Evolutionary conservation across 1,140 invertebrate genomes (phyloP).

Genomic region (Saxidomus purpurata): DNA sequence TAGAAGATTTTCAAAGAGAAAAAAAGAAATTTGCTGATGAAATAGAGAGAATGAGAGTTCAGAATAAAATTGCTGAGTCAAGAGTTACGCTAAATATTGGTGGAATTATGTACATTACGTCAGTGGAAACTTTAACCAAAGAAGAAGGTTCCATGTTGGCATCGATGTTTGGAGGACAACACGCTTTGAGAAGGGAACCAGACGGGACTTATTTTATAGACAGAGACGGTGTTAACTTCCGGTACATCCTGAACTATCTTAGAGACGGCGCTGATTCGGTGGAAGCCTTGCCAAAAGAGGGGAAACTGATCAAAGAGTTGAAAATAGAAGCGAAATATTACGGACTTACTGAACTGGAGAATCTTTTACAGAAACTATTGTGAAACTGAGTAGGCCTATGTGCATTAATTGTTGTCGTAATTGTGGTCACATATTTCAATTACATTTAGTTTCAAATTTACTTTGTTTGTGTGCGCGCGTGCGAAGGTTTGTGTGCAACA

Average conservation of each 20-base stretch:
- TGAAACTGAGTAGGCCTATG: neutral
- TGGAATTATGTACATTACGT: conserved; percentile 75
- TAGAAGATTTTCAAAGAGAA: conserved; percentile 62
- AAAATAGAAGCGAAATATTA: conserved; percentile 69
- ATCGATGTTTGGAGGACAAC: conserved; percentile 79
- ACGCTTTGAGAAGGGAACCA: conserved; percentile 62
- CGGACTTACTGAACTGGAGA: conserved; percentile 50
- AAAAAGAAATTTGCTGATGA: conserved; percentile 68
- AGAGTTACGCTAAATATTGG: conserved; percentile 77
- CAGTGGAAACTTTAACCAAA: conserved; percentile 73
- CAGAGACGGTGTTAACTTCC: conserved; percentile 78
- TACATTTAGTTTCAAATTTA: too few relatives aligned
- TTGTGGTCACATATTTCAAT: too few relatives aligned
- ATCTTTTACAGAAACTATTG: conserved; percentile 17
- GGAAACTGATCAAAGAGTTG: conserved; percentile 58
- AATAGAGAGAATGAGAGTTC: conserved; percentile 54
- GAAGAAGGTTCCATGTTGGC: conserved; percentile 75
- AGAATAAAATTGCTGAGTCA: conserved; percentile 64
- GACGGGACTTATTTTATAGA: conserved; percentile 75
- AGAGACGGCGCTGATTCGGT: conserved; percentile 65
- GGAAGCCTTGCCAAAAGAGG: conserved; percentile 49
- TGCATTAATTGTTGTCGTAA: too few relatives aligned
- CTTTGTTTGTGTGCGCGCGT: too few relatives aligned
- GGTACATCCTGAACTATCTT: conserved; percentile 74
- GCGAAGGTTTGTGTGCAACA: too few relatives aligned